Percentiles rank a stretch among this genome's conserved stretches.
phyloP scores from a whole-genome alignment of 2,797 vertebrate species.

The Calcarius lapponicus region DNA sequence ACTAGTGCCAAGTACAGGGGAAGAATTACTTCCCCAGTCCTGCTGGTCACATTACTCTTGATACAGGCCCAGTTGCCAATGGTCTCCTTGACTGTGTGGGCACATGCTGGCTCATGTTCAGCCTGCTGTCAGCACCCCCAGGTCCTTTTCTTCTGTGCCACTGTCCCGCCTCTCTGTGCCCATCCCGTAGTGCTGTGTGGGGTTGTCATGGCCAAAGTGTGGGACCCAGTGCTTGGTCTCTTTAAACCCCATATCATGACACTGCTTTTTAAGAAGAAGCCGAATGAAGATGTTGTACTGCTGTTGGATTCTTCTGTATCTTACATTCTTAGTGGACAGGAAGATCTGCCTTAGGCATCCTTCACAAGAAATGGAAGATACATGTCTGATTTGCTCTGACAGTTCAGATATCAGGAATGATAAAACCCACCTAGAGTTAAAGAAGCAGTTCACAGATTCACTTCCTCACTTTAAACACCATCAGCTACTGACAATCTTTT shows the following conservation, averaged over 20 bases:
- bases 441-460: background rate
- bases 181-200: rapidly evolving
- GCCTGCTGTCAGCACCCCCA: background rate
- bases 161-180: background rate
- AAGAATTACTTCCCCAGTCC: background rate
- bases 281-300: background rate
- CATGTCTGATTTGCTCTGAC: background rate
- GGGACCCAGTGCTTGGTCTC: background rate
- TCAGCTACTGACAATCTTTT: background rate
- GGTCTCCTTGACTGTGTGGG: background rate
- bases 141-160: background rate
- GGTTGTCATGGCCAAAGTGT: background rate
- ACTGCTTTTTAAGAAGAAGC: background rate
- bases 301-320: background rate
- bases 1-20: too few relatives aligned
- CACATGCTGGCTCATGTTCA: background rate
- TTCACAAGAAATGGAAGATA: background rate
- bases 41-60: background rate
- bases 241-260: background rate
- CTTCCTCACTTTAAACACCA: background rate
- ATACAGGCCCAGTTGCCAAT: background rate
- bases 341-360: background rate
- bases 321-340: background rate
- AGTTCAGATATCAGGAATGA: background rate
- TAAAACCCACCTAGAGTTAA: background rate